Percentiles rank a stretch among this genome's conserved stretches.
These are phyloP conservation scores for Phragmatobia fuliginosa DNA, from an alignment of 2,888 invertebrate species.

Conservation along the genomic window DNA sequence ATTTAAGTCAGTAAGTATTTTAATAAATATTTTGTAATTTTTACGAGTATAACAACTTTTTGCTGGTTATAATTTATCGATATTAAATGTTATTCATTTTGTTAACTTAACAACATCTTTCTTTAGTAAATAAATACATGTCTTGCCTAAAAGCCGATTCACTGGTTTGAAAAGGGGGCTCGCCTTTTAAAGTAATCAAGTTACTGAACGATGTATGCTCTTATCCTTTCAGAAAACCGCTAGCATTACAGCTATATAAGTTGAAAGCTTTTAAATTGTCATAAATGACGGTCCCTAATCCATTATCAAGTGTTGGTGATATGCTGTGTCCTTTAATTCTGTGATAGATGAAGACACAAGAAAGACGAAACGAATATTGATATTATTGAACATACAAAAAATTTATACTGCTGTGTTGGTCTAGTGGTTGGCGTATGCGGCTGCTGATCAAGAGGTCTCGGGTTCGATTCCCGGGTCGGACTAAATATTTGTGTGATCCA, in stretches of 20 bases:
- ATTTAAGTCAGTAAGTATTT: too few species aligned
- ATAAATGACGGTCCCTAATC: background rate
- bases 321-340: background rate
- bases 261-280: background rate
- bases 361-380: background rate
- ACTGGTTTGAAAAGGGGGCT: background rate
- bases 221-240: background rate
- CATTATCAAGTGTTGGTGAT: background rate
- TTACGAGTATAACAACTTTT: too few species aligned
- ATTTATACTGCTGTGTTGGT: too few species aligned
- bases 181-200: background rate
- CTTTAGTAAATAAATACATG: too few species aligned
- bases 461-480: too few species aligned
- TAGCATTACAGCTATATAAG: background rate
- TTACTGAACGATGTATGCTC: background rate
- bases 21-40: too few species aligned
- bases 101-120: background rate
- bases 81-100: too few species aligned
- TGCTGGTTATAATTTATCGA: too few species aligned
- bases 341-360: background rate
- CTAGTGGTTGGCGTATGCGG: too few species aligned
- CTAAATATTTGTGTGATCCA: too few species aligned
- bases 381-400: background rate
- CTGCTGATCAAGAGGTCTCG: too few species aligned
- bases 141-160: background rate